Conservation (phyloP, 2,113 vertebrate genomes). For the Brienomyrus brachyistius region DNA sequence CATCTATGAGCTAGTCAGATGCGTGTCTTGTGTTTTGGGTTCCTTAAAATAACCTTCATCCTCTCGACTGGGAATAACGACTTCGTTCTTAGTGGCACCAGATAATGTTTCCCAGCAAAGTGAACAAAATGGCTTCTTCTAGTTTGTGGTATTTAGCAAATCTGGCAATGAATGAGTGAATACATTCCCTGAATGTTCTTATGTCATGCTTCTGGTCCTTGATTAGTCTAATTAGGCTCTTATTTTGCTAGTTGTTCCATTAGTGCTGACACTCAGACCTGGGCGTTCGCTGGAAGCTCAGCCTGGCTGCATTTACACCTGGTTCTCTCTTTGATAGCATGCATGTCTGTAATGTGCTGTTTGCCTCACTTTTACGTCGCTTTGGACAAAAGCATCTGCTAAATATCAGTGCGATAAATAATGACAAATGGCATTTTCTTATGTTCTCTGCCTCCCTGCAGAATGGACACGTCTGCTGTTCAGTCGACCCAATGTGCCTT, state of each 20-base stretch:
- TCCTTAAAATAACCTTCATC: background rate
- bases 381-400: background rate
- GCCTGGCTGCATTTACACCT: background rate
- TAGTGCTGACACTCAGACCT: background rate
- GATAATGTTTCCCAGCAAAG: background rate
- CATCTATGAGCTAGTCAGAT: background rate
- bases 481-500: constrained; percentile 98
- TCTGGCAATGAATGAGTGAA: background rate
- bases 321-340: background rate
- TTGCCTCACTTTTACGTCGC: background rate
- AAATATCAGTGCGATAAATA: background rate
- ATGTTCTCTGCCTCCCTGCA: constrained; percentile 38
- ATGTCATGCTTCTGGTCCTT: background rate
- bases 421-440: background rate
- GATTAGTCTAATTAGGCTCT: background rate
- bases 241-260: background rate
- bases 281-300: background rate
- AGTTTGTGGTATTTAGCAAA: background rate
- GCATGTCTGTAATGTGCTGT: background rate
- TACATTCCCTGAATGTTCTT: background rate
- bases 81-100: background rate
- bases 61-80: background rate
- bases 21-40: background rate
- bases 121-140: background rate
- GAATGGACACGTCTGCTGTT: constrained; percentile 97